A percentile compares a stretch with the other conserved stretches of the same genome.
These are phyloP conservation scores for Goniozus legneri DNA, from an alignment of 1,140 invertebrate species.

Conservation along the genomic window DNA sequence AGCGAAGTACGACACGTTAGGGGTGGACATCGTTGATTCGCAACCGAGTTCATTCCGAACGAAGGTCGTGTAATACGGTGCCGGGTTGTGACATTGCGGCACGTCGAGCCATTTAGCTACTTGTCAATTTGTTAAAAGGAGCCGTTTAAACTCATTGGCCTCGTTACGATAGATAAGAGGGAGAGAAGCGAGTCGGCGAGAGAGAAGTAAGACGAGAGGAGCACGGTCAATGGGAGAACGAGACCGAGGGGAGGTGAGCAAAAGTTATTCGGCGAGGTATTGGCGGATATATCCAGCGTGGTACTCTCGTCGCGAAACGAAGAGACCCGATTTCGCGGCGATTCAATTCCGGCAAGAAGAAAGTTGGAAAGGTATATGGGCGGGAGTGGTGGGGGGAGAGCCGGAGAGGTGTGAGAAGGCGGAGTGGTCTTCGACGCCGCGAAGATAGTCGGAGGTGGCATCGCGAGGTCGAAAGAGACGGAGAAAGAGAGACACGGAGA, in stretches of 20 bases:
- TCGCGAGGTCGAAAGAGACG: background rate
- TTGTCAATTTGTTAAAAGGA: background rate
- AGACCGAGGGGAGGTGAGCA: background rate
- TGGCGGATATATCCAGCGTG: background rate
- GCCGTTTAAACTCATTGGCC: background rate
- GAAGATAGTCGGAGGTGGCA: background rate
- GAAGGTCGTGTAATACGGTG: no score
- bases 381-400: constrained; percentile 2
- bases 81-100: no score
- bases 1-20: no score
- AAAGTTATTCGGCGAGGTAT: background rate
- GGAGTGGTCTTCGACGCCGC: no score
- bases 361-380: constrained; percentile 17
- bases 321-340: constrained; percentile 19
- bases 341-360: constrained; percentile 26
- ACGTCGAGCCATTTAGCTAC: background rate
- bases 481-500: background rate
- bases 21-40: no score
- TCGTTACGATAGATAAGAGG: background rate
- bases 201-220: no score
- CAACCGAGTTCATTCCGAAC: no score
- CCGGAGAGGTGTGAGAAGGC: no score
- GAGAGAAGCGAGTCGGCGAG: no score
- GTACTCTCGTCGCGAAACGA: background rate
- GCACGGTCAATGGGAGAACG: background rate